phyloP scores from a whole-genome alignment of 2,888 invertebrate species.

The Pyrrhia umbra region DNA sequence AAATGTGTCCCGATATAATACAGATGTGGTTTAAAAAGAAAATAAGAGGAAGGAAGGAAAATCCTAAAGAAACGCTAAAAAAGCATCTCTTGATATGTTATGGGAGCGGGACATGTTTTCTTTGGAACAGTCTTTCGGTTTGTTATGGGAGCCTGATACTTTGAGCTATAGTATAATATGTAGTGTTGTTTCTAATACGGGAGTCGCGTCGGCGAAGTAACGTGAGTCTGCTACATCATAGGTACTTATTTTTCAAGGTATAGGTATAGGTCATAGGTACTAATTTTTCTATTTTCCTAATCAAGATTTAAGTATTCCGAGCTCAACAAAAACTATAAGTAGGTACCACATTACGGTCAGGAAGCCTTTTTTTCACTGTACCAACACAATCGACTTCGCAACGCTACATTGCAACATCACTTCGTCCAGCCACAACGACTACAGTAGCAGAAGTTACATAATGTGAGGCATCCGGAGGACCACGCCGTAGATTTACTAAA shows the following conservation, averaged over 20 bases:
- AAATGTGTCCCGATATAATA: too few relatives aligned
- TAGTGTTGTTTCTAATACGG: too few relatives aligned
- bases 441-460: slow-evolving; percentile 46
- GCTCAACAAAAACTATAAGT: neutral
- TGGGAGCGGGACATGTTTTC: too few relatives aligned
- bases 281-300: neutral
- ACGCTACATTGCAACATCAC: slow-evolving; percentile 30
- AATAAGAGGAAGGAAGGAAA: too few relatives aligned
- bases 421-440: slow-evolving; percentile 22
- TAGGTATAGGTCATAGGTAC: neutral
- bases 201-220: too few relatives aligned
- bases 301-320: neutral
- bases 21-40: too few relatives aligned
- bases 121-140: too few relatives aligned
- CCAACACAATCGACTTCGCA: slow-evolving; percentile 10
- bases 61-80: too few relatives aligned
- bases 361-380: slow-evolving; percentile 5
- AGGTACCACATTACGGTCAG: neutral
- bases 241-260: neutral
- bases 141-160: too few relatives aligned
- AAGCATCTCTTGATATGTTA: too few relatives aligned
- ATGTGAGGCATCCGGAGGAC: slow-evolving; percentile 46
- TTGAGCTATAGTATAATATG: too few relatives aligned
- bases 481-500: slow-evolving; percentile 61
- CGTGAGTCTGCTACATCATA: too few relatives aligned